Conservation (phyloP, 2,113 vertebrate species). For the Rhinoptilus africanus region DNA sequence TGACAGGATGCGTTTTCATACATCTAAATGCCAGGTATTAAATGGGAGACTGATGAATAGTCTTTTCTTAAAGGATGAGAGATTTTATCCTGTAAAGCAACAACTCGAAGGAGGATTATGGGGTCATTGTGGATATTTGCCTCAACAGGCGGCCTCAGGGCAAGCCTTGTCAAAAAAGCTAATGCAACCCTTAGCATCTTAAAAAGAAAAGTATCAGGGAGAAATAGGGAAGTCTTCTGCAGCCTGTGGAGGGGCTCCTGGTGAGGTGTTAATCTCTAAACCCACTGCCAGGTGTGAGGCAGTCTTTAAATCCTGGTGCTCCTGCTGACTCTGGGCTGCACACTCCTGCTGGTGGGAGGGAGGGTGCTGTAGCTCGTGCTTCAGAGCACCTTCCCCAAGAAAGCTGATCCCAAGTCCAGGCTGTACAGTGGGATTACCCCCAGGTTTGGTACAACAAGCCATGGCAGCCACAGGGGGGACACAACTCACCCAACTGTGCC, state of each 20-base stretch:
- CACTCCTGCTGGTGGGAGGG: background rate
- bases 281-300: background rate
- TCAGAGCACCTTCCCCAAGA: background rate
- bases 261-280: background rate
- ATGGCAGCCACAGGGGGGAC: background rate
- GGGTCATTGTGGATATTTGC: background rate
- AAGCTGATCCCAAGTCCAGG: background rate
- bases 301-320: background rate
- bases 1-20: background rate
- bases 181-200: background rate
- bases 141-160: background rate
- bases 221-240: background rate
- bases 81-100: background rate
- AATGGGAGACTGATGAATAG: background rate
- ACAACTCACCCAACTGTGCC: background rate
- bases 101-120: background rate
- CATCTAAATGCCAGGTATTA: background rate
- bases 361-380: fast-evolving
- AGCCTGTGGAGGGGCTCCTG: background rate
- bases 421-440: background rate
- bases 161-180: background rate
- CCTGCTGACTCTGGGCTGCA: background rate
- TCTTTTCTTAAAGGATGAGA: background rate
- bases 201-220: background rate
- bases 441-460: background rate